Evolutionary conservation across 2,888 invertebrate species (phyloP), one percentile per base, ranked within the genome.

Genomic region (Orthosia gothica): DNA sequence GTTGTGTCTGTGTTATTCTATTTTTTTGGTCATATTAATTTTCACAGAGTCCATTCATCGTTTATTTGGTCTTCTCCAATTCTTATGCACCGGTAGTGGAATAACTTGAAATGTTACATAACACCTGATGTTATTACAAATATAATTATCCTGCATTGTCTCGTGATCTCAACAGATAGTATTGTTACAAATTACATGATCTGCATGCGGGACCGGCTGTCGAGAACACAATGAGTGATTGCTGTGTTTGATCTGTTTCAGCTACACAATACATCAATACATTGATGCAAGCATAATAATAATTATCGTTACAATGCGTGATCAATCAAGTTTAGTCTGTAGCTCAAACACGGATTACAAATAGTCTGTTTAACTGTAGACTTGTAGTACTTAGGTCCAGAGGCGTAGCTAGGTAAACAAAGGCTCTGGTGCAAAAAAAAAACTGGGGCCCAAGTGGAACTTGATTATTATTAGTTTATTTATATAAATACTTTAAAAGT

Each of bases 181-280:
- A 77, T 68, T 77, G 55, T 74, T 66, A 47, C 11, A 77, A 76
- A 67, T 74, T 18, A 57, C 26, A 45, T 23, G 26, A 72, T 72
- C 49, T 40, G 40, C 20, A 79, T 45, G 13, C 49, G n/a, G 15
- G 23, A 26, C 40, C 47, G 9, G 13, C 23, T 61, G 73, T 59
- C 49, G 18, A 20, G 40, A 54, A 40, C 26, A 75, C 80, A 72
- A 75, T 73, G 59, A 72, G 40, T 16, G 79, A 72, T n/a, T 75
- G 20, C 20, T 55, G 73, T 79, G 40, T 61, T 40, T 72, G 73
- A 75, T 49, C 54, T 32, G 54, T 59, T 5, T 20, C 7, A 40
- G 20, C 5, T 2, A 78, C 15, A 69, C 40, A 66, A 58, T 57
- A 73, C 64, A 62, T 32, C 32, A 32, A 52, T 62, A 59, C 59